Conservation (phyloP, 2,113 vertebrate species). For the Thamnaconus septentrionalis region DNA sequence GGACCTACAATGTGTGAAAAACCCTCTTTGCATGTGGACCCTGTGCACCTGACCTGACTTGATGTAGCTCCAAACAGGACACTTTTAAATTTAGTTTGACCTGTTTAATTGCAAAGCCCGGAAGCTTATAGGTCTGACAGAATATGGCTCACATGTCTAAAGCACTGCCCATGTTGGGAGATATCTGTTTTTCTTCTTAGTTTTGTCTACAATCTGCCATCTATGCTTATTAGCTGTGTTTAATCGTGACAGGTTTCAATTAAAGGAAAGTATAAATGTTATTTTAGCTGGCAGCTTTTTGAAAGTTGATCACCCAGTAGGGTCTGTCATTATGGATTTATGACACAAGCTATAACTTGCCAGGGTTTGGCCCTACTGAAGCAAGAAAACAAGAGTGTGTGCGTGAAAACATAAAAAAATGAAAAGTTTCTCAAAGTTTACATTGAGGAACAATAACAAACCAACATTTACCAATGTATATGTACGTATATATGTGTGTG, state of each 20-base stretch:
- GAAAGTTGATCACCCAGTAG: background rate
- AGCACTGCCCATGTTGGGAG: background rate
- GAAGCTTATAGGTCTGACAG: too few species aligned
- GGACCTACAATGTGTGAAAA: conserved; percentile 56
- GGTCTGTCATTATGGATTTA: too few species aligned
- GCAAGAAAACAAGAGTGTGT: too few species aligned
- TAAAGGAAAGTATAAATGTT: conserved; percentile 10
- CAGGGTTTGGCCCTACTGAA: too few species aligned
- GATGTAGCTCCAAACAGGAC: conserved; percentile 19
- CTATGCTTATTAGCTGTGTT: background rate
- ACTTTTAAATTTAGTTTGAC: conserved; percentile 3
- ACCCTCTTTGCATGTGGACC: conserved; percentile 50
- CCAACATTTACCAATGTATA: too few species aligned
- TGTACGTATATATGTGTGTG: too few species aligned
- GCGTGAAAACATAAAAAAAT: too few species aligned
- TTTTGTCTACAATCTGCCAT: background rate
- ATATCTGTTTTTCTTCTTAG: background rate
- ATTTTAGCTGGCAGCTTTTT: conserved; percentile 8
- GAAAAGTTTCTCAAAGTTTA: too few species aligned
- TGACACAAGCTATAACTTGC: too few species aligned
- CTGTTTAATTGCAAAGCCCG: conserved; percentile 1
- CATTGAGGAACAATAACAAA: too few species aligned
- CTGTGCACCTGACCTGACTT: conserved; percentile 45
- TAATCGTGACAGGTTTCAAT: conserved; percentile 1
- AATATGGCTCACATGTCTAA: too few species aligned